phyloP scores from a whole-genome alignment of 2,888 invertebrate genomes.

The Gasteruption jaculator region DNA sequence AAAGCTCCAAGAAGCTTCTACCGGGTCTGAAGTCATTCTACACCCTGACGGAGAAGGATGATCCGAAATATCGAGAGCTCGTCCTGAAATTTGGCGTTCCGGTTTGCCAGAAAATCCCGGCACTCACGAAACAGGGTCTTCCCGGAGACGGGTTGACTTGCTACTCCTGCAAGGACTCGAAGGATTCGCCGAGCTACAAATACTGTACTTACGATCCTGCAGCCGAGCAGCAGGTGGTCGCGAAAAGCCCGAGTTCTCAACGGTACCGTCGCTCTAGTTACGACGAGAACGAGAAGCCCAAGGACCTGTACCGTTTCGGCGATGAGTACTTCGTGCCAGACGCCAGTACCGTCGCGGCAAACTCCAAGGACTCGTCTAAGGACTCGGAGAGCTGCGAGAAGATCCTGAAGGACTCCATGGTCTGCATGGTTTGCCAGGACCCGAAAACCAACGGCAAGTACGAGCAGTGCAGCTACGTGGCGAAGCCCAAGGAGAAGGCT shows the following conservation, averaged over 20 bases:
- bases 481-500: conserved; percentile 65
- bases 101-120: conserved; percentile 31
- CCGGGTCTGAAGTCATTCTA: conserved; percentile 28
- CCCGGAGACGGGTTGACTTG: conserved; percentile 49
- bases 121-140: too few relatives aligned
- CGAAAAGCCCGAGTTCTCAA: not conserved
- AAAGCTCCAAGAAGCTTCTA: conserved; percentile 30
- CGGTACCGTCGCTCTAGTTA: conserved; percentile 3
- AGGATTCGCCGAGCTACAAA: conserved; percentile 54
- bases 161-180: conserved; percentile 56
- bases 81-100: conserved; percentile 29
- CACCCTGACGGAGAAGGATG: conserved; percentile 23
- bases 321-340: conserved; percentile 43
- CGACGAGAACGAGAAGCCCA: conserved; percentile 33
- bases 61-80: conserved; percentile 24
- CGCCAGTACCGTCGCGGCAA: conserved; percentile 54
- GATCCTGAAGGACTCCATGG: conserved; percentile 63
- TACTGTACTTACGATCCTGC: conserved; percentile 56
- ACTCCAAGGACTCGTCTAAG: conserved; percentile 58
- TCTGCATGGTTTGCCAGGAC: conserved; percentile 72
- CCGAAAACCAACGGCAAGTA: conserved; percentile 72
- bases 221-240: conserved; percentile 7
- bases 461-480: conserved; percentile 78
- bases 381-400: conserved; percentile 65
- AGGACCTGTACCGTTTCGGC: conserved; percentile 49